These are phyloP conservation scores for Sarcophaga carnaria DNA, from an alignment of 2,888 invertebrate genomes.

Conservation along the genomic window DNA sequence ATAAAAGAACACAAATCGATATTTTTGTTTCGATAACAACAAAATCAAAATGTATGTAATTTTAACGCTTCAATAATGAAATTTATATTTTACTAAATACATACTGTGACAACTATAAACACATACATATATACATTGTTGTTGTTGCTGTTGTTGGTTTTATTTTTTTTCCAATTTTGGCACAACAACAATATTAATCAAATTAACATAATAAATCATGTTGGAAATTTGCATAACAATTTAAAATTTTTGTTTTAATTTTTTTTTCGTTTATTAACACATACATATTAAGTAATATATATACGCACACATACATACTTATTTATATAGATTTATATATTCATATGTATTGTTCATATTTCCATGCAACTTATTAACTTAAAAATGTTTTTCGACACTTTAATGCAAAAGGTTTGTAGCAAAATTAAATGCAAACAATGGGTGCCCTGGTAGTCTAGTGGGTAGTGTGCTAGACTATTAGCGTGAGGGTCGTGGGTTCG, in stretches of 20 bases:
- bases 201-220: slow-evolving; percentile 33
- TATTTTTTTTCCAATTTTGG: neutral
- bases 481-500: no score
- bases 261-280: neutral
- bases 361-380: no score
- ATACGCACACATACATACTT: no score
- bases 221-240: neutral
- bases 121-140: neutral
- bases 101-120: no score
- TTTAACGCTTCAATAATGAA: slow-evolving; percentile 21
- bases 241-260: neutral
- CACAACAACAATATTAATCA: slow-evolving; percentile 3
- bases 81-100: neutral
- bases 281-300: no score
- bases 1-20: neutral
- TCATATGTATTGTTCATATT: no score
- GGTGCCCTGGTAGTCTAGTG: no score
- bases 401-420: no score
- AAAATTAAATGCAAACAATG: no score
- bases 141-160: neutral
- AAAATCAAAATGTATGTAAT: neutral
- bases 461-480: no score
- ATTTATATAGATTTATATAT: no score
- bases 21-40: neutral
- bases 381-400: no score